Evolutionary conservation across 1,140 invertebrate species (phyloP).

Genomic region (Microplitis demolitor): DNA sequence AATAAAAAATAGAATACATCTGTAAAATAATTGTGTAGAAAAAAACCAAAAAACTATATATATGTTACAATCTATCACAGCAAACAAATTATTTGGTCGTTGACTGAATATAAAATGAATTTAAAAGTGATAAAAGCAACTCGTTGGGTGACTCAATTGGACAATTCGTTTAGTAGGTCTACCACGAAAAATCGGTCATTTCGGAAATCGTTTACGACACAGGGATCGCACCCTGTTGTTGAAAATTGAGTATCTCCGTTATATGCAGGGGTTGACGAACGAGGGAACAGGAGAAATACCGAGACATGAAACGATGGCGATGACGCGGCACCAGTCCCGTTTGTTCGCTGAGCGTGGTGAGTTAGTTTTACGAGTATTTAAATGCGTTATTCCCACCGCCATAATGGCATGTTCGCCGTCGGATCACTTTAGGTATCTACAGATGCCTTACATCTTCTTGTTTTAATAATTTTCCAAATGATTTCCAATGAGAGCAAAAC

Average conservation of each 20-base stretch:
- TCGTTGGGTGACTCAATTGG: slow-evolving; percentile 14
- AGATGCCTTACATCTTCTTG: slow-evolving; percentile 29
- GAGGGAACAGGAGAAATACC: slow-evolving; percentile 14
- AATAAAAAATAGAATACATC: too few species aligned
- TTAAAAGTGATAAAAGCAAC: slow-evolving; percentile 22
- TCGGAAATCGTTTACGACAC: slow-evolving; percentile 30
- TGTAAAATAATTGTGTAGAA: too few species aligned
- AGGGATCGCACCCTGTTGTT: slow-evolving; percentile 21
- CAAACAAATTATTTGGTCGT: slow-evolving; percentile 21
- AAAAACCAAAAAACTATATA: neutral
- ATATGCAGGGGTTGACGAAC: slow-evolving; percentile 19
- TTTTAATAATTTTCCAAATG: slow-evolving; percentile 16
- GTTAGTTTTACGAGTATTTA: slow-evolving; percentile 39
- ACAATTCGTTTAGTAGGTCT: slow-evolving; percentile 30
- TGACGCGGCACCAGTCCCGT: slow-evolving; percentile 11
- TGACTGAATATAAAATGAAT: slow-evolving; percentile 23
- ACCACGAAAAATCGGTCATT: slow-evolving; percentile 22
- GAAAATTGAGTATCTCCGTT: slow-evolving; percentile 16
- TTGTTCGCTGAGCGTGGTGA: slow-evolving; percentile 12
- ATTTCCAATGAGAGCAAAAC: slow-evolving; percentile 1
- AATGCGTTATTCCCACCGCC: slow-evolving; percentile 28
- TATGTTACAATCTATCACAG: neutral
- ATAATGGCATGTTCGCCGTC: slow-evolving; percentile 47
- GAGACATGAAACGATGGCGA: slow-evolving; percentile 20
- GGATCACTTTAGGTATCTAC: slow-evolving; percentile 34